Base-by-base conservation (phyloP, 2,797 vertebrate species). In the Galaxias olidus region DNA sequence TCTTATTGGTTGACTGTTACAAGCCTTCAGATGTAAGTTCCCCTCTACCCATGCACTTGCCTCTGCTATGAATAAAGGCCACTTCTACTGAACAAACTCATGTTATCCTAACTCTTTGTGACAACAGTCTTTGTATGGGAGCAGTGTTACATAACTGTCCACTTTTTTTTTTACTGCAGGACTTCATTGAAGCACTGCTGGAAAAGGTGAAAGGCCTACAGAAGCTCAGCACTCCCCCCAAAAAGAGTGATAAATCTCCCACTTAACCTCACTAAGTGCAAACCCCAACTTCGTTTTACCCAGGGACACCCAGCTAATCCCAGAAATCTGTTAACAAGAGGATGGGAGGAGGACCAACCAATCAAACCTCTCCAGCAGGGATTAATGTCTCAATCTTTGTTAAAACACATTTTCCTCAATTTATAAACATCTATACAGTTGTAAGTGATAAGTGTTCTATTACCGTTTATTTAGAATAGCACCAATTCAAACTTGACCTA, bases 141-240 rank as follows among this genome's bases (percentile, higher is more conserved):
- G n/a, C n/a, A 46, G 54, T 41, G 4, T n/a, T 43, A 43, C 41
- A 15, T 17, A 44, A 58, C 15, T 8, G 7, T 12, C 56, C 43
- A 45, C n/a, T 43, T 40, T 14, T 47, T 49, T 11, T 41, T 9
- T 52, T 17, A 53, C 41, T 63, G 4, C 73, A 93, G 91, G 90
- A 88, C 47, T 94, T 93, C 63, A 83, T 93, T 45, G 83, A 85
- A 17, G 92, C 88, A 50, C 86, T 93, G 69, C 82, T 94, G 78
- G 91, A 93, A 75, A 91, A 91, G 79, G 91, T 93, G 66, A 85
- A 90, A 71, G 93, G 92, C 69, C 92, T 94, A 91, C 93, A 94
- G 84, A 94, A 94, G 74, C 86, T 94, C 72, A 93, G 83, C 81
- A 93, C 92, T 64, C 92, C 91, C 40, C 90, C 92, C 75, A 93